Evolutionary conservation across 2,888 invertebrate genomes (phyloP).

Genomic region (Creontiades dilutus): DNA sequence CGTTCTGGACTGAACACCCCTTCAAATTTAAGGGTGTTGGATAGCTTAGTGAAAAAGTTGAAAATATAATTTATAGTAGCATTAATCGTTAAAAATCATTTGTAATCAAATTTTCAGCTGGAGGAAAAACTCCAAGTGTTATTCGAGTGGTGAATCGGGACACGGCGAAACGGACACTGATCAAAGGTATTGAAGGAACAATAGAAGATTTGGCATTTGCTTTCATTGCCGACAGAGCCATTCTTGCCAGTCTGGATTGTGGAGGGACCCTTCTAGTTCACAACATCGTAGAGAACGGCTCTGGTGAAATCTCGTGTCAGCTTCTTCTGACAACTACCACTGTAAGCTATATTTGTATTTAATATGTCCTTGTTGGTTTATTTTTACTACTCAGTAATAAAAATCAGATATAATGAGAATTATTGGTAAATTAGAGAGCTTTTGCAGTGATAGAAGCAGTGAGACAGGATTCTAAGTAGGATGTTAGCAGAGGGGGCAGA

Average conservation of each 20-base stretch:
- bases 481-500: too few species aligned
- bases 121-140: slow-evolving; percentile 77
- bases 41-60: too few species aligned
- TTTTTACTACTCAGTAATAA: too few species aligned
- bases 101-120: slow-evolving; percentile 78
- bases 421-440: too few species aligned
- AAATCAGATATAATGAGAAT: too few species aligned
- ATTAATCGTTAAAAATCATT: too few species aligned
- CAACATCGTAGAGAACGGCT: slow-evolving; percentile 84
- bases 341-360: slow-evolving; percentile 24
- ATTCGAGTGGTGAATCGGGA: slow-evolving; percentile 88
- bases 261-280: slow-evolving; percentile 91
- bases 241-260: slow-evolving; percentile 93
- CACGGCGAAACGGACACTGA: slow-evolving; percentile 86
- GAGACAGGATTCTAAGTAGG: too few species aligned
- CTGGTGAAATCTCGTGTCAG: slow-evolving; percentile 80
- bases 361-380: too few species aligned
- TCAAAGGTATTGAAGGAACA: slow-evolving; percentile 92
- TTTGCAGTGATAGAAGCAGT: too few species aligned
- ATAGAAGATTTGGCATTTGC: slow-evolving; percentile 96
- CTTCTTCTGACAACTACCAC: slow-evolving; percentile 64
- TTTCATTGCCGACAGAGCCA: slow-evolving; percentile 86
- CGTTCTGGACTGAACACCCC: too few species aligned
- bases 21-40: too few species aligned
- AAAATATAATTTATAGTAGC: too few species aligned